Conservation (phyloP, 2,113 vertebrate genomes). For the Melierax canorus region DNA sequence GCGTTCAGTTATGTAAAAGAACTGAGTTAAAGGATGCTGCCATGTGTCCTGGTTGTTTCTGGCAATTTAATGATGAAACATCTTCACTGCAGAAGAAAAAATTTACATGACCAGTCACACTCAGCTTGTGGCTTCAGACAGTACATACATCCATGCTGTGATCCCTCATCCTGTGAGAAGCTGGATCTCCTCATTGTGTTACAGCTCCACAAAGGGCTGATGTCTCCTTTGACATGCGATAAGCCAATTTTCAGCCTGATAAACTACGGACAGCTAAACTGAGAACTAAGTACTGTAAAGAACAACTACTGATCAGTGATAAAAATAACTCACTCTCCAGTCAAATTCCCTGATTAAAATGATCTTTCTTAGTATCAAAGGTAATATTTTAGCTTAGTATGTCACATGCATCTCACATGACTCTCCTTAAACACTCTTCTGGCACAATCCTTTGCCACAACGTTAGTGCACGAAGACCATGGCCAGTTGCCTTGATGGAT, state of each 20-base stretch:
- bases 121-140: not conserved
- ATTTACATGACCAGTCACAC: not conserved
- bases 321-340: not conserved
- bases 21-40: not conserved
- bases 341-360: not conserved
- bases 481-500: not conserved
- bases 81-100: not conserved
- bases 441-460: not conserved
- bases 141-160: accelerated
- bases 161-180: not conserved
- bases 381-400: not conserved
- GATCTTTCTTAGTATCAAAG: not conserved
- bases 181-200: not conserved
- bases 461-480: not conserved
- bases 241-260: not conserved
- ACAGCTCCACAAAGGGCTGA: not conserved
- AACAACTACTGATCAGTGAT: not conserved
- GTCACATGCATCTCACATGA: not conserved
- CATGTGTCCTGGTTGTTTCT: not conserved
- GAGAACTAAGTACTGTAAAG: not conserved
- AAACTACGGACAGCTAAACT: not conserved
- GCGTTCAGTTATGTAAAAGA: not conserved
- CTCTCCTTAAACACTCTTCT: not conserved
- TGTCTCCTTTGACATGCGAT: not conserved
- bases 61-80: not conserved